Base-by-base conservation (phyloP, 2,797 vertebrate genomes). In the Simalia tracyae region DNA sequence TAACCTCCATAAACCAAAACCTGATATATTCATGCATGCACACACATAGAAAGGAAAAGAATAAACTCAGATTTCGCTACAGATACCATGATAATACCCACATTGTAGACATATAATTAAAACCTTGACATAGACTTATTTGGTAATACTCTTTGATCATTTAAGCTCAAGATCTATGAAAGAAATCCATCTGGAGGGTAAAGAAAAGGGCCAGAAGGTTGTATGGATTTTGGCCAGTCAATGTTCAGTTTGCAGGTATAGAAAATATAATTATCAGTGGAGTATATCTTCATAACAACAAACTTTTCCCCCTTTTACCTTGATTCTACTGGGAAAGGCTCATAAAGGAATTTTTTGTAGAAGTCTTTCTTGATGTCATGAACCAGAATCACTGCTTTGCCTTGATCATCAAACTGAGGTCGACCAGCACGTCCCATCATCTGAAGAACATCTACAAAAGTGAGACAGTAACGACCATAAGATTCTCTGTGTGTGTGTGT, bases 341-440 rank as follows among this genome's bases (percentile, higher is more conserved):
- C 99, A 90, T 99, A 99, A 86, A 99, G 98, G 95, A 99, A 99
- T 97, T 99, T 99, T 98, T 99, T 99, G 96, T 99, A 99, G 97
- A 99, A 99, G 96, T 99, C 99, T 97, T 99, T 99, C 96, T 99
- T 99, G 95, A 99, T 99, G 97, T 99, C 99, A 91, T 99, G 99
- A 92, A 99, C 99, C 1, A 99, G 98, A 97, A 99, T 99, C 59
- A 99, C 99, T 6, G 99, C 99, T 98, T 99, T 99, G 94, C 99
- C 99, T 97, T 99, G 99, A 96, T 99, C 99, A 95, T 99, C 99
- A 86, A 99, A 99, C 96, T 99, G 99, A 89, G 99, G 99, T 87
- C 99, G 98, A 90, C 99, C 99, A 92, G 99, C 99, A 93, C 99
- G 98, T 0, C 99, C 99, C 99, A 99, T 99, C 99, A 99, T 99